Base-by-base conservation (phyloP, 2,797 vertebrate species). In the Orientallactaga sibirica region DNA sequence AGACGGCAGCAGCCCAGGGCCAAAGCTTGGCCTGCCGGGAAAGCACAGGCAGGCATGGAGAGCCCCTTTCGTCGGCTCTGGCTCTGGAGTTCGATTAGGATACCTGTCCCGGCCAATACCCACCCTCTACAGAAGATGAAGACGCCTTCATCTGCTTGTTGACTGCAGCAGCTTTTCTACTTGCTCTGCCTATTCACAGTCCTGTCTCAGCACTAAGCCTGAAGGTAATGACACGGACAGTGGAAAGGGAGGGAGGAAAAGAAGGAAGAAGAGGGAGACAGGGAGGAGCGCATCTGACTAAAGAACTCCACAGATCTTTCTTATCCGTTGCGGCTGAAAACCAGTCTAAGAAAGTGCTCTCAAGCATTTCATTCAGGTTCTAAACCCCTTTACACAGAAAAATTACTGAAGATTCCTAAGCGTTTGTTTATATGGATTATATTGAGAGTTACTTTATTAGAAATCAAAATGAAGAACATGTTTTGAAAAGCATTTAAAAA, bases 1-100 rank as follows among this genome's bases (percentile, higher is more conserved):
- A 70, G 99, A 97, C 2, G 97, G 98, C 71, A 99, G 97, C 64
- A 99, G 99, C 7, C 98, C 98, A 3, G 99, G 98, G 15, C 98
- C 98, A 29, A 99, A 98, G 16, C 98, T 98, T 58, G 99, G 99
- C 77, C 99, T 99, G 96, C 8, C 84, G 62, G 81, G 75, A 96
- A 92, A 98, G 80, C n/a, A 96, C 85, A 97, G 58, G 78, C 27
- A 6, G 66, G 29, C 16, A 15, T 97, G 74, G 97, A 33, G 14
- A 80, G 76, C 75, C 6, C 3, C 0, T 22, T 1, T 25, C 48
- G 61, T 27, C 0, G 27, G n/a, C 41, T 55, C 86, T 71, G 43
- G n/a, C 41, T 55, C 86, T 71, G 43, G 7, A 1, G 14, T 25
- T 20, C 24, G 4, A 11, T 16, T 11, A 61, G 25, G 12, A 3